Evolutionary conservation across 1,140 invertebrate species (phyloP), one percentile per base, ranked within the genome.

Genomic region (Acromyrmex charruanus): DNA sequence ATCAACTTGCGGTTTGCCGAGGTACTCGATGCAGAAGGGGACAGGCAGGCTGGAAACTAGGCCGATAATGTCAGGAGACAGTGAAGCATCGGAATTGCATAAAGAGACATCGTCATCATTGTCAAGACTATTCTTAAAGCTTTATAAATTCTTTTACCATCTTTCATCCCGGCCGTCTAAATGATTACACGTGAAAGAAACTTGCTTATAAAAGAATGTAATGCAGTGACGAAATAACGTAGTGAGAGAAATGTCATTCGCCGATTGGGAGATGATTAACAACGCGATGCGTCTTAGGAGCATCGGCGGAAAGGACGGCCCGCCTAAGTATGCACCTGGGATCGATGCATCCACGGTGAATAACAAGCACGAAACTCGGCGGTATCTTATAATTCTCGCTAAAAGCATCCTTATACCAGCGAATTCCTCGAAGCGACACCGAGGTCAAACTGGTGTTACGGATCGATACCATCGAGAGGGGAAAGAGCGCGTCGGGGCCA

Each of bases 361-460:
- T 82, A 74, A 82, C 68, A 39, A 82, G 68, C 25, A 21, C 55
- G 53, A 82, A 44, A 61, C 53, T 49, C 55, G 55, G 53, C 51
- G n/a, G 39, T 74, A 59, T 80, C 44, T 74, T 49, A 55, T 74
- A 74, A 74, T 82, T 74, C 39, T 3, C 18, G 25, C 16, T 82
- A 61, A 82, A 82, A 82, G 55, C 80, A 72, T 74, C 25, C 18
- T 74, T 58, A 82, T 21, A 58, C 53, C 51, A 18, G 35, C 31
- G 39, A 55, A 82, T 82, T 74, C 55, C 59, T 53, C 61, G 44
- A 61, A 85, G 59, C 74, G 59, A 85, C 49, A 85, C 82, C 82
- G 82, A 65, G 82, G 82, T 77, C 82, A 77, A 85, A 85, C 71
- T 58, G 59, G 61, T 53, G 49, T 85, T 85, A 79, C 59, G 72